These are phyloP conservation scores for Phoxinus phoxinus DNA, from an alignment of 2,113 vertebrate genomes.

Conservation along the genomic window DNA sequence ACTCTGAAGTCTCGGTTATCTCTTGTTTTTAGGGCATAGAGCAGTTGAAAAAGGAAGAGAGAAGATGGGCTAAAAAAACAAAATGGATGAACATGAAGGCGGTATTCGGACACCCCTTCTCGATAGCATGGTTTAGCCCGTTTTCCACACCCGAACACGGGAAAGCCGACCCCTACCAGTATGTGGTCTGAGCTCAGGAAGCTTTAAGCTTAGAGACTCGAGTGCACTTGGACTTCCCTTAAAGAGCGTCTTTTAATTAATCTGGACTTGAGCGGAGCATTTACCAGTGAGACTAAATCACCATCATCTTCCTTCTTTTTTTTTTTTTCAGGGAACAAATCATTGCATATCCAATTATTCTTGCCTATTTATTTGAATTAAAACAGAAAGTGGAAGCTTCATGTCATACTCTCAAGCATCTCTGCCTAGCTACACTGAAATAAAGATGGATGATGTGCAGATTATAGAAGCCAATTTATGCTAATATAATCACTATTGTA, in stretches of 20 bases:
- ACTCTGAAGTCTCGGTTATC: slow-evolving; percentile 86
- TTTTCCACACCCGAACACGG: slow-evolving; percentile 98
- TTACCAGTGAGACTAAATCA: slow-evolving; percentile 29
- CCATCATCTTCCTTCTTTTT: neutral
- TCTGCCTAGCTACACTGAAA: slow-evolving; percentile 18
- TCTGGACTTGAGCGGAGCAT: slow-evolving; percentile 48
- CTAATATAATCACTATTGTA: slow-evolving; percentile 19
- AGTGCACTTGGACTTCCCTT: slow-evolving; percentile 38
- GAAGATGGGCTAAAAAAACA: slow-evolving; percentile 99
- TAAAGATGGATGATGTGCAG: neutral
- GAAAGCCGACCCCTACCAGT: slow-evolving; percentile 98
- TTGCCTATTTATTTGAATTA: slow-evolving; percentile 38
- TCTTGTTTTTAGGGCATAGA: slow-evolving; percentile 99
- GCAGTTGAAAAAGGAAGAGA: slow-evolving; percentile 99
- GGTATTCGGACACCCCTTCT: slow-evolving; percentile 98
- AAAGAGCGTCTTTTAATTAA: slow-evolving; percentile 53
- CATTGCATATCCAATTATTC: slow-evolving; percentile 18
- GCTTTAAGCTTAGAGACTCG: slow-evolving; percentile 55
- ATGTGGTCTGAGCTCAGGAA: slow-evolving; percentile 91
- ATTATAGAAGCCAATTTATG: slow-evolving; percentile 19
- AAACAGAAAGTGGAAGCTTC: slow-evolving; percentile 15
- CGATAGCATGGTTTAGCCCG: slow-evolving; percentile 98
- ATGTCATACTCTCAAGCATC: slow-evolving; percentile 15
- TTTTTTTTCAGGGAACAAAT: slow-evolving; percentile 32
- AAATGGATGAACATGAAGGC: slow-evolving; percentile 99